A percentile compares a stretch with the other conserved stretches of the same genome.
phyloP scores from a whole-genome alignment of 2,888 invertebrate species.

The Thecophora atra region DNA sequence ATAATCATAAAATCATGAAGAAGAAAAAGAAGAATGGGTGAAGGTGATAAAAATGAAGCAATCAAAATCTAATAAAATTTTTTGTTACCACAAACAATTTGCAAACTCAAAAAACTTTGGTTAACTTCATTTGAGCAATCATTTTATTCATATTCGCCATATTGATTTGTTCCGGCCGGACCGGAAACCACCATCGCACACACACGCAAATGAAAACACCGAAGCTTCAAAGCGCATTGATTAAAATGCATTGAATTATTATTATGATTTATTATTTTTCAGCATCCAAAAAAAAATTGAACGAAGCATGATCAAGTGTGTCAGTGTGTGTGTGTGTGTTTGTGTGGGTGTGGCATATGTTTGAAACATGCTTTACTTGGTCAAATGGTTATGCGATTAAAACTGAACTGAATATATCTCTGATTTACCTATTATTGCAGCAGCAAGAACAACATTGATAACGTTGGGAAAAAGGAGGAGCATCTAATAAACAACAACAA shows the following conservation, averaged over 20 bases:
- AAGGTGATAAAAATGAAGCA: not conserved
- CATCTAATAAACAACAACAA: not conserved
- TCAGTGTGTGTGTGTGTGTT: not conserved
- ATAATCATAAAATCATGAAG: not conserved
- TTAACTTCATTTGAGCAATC: conserved; percentile 7
- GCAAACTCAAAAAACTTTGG: conserved; percentile 8
- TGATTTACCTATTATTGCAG: conserved; percentile 30
- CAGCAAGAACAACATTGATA: conserved; percentile 28
- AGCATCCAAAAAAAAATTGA: not conserved
- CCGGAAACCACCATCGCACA: not conserved
- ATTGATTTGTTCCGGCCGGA: not conserved
- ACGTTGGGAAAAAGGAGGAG: not conserved
- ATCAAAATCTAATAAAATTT: conserved; percentile 11
- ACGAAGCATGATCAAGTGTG: no score
- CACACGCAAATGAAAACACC: not conserved
- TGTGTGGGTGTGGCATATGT: not conserved
- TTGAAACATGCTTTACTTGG: not conserved
- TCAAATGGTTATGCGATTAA: not conserved
- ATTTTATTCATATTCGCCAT: conserved; percentile 7
- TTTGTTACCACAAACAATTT: conserved; percentile 13
- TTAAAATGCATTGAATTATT: conserved; percentile 64
- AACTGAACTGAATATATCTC: conserved; percentile 25
- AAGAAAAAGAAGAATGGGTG: not conserved
- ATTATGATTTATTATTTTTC: not conserved
- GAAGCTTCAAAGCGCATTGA: conserved; percentile 52